A percentile compares a stretch with the other conserved stretches of the same genome.
Evolutionary conservation across 2,797 vertebrate genomes (phyloP).

Genomic region (Catostomus latipinnis): DNA sequence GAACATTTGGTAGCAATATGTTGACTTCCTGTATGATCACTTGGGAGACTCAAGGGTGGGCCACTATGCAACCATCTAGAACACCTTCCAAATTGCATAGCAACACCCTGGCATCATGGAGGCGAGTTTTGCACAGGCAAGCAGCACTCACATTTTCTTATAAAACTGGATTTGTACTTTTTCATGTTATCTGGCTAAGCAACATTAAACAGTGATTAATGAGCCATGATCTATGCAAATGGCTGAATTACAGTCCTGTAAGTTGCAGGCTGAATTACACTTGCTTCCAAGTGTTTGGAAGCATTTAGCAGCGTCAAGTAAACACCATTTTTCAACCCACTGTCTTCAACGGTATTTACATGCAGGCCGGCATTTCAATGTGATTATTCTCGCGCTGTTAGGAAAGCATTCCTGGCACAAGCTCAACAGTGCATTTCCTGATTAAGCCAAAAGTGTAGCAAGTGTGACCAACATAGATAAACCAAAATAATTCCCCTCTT

Average conservation of each 20-base stretch:
- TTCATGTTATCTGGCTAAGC: not conserved
- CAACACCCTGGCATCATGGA: not conserved
- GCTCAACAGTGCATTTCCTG: not conserved
- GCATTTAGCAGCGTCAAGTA: slow-evolving; percentile 32
- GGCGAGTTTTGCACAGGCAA: not conserved
- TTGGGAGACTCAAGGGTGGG: no score
- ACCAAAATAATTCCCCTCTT: slow-evolving; percentile 18
- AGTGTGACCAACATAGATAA: slow-evolving; percentile 42
- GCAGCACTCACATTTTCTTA: not conserved
- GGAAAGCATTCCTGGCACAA: slow-evolving; percentile 38
- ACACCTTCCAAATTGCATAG: no score
- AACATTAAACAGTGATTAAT: slow-evolving; percentile 9
- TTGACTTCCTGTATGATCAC: no score
- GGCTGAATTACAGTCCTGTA: slow-evolving; percentile 24
- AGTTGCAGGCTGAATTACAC: not conserved
- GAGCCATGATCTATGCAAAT: slow-evolving; percentile 22
- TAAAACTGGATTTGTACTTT: not conserved
- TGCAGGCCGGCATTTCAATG: slow-evolving; percentile 39
- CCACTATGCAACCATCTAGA: no score
- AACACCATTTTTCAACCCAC: slow-evolving; percentile 34
- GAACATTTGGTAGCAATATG: no score
- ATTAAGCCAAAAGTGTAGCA: slow-evolving; percentile 13
- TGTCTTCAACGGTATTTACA: slow-evolving; percentile 30
- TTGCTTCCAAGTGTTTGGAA: slow-evolving; percentile 5
- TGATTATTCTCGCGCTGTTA: slow-evolving; percentile 46